Base-by-base conservation (phyloP, 2,797 vertebrate species). In the Malurus splendens region DNA sequence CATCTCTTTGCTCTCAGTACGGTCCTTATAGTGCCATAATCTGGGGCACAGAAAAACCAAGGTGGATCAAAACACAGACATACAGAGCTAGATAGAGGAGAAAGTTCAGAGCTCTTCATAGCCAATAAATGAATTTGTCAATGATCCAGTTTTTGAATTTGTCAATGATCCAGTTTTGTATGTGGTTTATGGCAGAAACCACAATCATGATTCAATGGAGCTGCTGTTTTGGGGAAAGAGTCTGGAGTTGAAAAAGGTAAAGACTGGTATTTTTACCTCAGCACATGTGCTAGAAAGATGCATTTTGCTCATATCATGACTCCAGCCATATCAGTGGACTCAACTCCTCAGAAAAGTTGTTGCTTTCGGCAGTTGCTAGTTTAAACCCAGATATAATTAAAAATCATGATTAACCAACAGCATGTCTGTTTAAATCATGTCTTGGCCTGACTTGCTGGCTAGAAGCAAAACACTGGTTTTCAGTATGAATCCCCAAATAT, bases 151-250 rank as follows among this genome's bases (percentile, higher is more conserved):
- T 70, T 52, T 61, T 50, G 25, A 72, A 75, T 47, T 7, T 15
- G 12, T 4, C 10, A 54, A 1, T 20, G 14, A 60, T 68, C 14
- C 19, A 14, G 1, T 85, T 93, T 45, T 75, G 6, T 39, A 20
- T 18, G 20, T 25, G 10, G 4, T 38, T 88, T 75, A 54, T 62
- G 39, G 42, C 48, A 71, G 25, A 30, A 82, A 41, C 12, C 25
- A 20, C 1, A 9, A 33, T 56, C 10, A 14, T 38, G 30, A 4
- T 25, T 59, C 0, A 0, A 1, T 18, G 18, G 20, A 41, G 18
- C 47, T 60, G 6, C n/a, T 72, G 6, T 52, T 82, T 55, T 41
- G 12, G 38, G 15, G 16, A 10, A 47, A 30, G 19, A 47, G 39
- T 74, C 27, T 77, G 32, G 9, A 42, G 17, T 16, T 28, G 2